Conservation (phyloP, 2,113 vertebrate species). For the Sapayoa aenigma region DNA sequence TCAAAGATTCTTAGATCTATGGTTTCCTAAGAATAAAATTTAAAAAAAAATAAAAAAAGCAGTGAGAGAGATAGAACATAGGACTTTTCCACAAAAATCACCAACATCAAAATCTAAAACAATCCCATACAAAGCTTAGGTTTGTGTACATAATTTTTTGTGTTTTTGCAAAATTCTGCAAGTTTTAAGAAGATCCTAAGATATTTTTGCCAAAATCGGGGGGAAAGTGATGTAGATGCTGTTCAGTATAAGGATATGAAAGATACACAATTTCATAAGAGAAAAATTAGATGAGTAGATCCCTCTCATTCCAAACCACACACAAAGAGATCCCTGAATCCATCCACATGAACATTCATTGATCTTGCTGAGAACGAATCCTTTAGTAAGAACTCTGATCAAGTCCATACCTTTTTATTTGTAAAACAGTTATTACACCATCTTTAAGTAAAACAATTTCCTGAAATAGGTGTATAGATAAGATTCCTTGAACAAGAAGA, state of each 20-base stretch:
- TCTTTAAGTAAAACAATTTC: neutral
- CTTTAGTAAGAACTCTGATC: neutral
- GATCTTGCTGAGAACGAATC: neutral
- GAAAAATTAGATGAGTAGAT: neutral
- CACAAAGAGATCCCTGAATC: neutral
- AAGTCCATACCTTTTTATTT: neutral
- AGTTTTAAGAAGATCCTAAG: neutral
- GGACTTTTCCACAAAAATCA: neutral
- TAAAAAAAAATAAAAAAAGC: neutral
- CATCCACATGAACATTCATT: neutral
- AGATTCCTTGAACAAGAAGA: neutral
- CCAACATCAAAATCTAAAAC: neutral
- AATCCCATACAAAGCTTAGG: neutral
- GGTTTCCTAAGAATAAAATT: neutral
- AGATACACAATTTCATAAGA: neutral
- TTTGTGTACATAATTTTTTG: neutral
- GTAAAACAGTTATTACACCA: neutral
- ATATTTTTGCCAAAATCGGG: neutral
- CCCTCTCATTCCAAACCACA: neutral
- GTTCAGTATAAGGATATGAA: neutral
- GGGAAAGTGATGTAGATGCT: neutral
- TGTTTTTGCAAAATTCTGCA: neutral
- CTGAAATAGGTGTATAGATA: neutral
- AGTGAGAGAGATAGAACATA: fast-evolving
- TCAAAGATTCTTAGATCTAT: neutral